phyloP scores from a whole-genome alignment of 1,140 invertebrate genomes.

The Saccostrea cuccullata region DNA sequence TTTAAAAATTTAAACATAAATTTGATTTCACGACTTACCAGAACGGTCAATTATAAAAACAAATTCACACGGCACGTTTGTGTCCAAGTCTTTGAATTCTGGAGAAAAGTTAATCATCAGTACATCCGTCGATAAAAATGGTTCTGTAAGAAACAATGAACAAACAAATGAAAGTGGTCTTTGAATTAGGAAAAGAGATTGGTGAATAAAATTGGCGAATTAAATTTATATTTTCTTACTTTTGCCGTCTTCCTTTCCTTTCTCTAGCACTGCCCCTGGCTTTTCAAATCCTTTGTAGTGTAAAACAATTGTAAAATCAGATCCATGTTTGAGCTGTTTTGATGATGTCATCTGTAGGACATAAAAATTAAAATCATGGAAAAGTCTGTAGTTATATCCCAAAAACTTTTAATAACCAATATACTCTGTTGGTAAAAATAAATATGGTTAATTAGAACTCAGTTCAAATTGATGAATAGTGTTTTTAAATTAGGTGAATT shows the following conservation, averaged over 20 bases:
- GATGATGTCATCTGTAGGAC: not conserved
- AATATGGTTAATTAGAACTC: too few relatives aligned
- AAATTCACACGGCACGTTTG: constrained; percentile 41
- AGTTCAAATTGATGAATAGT: too few relatives aligned
- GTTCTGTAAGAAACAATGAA: not conserved
- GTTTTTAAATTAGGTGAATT: too few relatives aligned
- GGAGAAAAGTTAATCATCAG: constrained; percentile 53
- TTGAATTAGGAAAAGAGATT: not conserved
- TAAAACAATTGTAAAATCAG: not conserved
- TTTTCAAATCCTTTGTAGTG: constrained; percentile 26
- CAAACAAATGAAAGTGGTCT: too few relatives aligned
- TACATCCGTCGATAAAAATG: constrained; percentile 45
- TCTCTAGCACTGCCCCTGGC: not conserved
- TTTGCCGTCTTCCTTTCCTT: not conserved
- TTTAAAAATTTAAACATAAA: too few relatives aligned
- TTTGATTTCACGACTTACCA: not conserved
- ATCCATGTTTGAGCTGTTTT: constrained; percentile 7
- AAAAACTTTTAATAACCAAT: too few relatives aligned
- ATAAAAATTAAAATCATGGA: not conserved
- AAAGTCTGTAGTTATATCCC: too few relatives aligned
- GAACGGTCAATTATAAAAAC: constrained; percentile 54
- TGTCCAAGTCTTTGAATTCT: constrained; percentile 9
- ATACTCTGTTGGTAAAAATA: too few relatives aligned
- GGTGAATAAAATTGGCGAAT: not conserved
- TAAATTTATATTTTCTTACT: not conserved